Percentiles rank a stretch among this genome's conserved stretches.
These are phyloP conservation scores for Rotaria sp. DNA, from an alignment of 2,888 invertebrate genomes.

Conservation along the genomic window DNA sequence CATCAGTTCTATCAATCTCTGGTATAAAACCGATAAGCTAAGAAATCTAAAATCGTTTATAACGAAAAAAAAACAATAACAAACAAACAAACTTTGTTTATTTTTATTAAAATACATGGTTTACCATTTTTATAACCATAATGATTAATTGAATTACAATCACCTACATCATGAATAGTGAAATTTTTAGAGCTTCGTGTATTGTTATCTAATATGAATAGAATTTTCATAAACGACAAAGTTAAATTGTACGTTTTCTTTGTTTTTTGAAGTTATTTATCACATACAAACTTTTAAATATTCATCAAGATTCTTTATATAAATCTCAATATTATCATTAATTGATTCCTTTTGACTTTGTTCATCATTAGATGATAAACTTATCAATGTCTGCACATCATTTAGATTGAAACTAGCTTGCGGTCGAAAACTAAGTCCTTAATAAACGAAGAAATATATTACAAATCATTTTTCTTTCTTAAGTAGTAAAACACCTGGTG, in stretches of 20 bases:
- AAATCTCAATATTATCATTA: neutral
- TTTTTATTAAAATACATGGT: constrained; percentile 4
- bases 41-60: neutral
- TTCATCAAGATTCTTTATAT: neutral
- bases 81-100: neutral
- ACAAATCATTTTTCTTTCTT: too few relatives aligned
- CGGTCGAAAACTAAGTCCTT: neutral
- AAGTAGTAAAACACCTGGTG: neutral
- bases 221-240: neutral
- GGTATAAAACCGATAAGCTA: neutral
- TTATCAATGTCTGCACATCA: neutral
- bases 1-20: neutral
- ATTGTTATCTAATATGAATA: neutral
- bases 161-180: neutral
- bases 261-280: neutral
- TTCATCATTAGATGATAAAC: neutral
- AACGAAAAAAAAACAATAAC: too few relatives aligned
- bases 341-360: neutral
- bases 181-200: neutral
- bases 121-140: neutral
- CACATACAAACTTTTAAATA: neutral
- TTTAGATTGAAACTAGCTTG: neutral
- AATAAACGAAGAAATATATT: neutral
- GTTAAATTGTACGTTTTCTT: neutral
- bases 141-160: neutral